Evolutionary conservation across 2,113 vertebrate species (phyloP).

Genomic region (Ptychochromis oligacanthus): DNA sequence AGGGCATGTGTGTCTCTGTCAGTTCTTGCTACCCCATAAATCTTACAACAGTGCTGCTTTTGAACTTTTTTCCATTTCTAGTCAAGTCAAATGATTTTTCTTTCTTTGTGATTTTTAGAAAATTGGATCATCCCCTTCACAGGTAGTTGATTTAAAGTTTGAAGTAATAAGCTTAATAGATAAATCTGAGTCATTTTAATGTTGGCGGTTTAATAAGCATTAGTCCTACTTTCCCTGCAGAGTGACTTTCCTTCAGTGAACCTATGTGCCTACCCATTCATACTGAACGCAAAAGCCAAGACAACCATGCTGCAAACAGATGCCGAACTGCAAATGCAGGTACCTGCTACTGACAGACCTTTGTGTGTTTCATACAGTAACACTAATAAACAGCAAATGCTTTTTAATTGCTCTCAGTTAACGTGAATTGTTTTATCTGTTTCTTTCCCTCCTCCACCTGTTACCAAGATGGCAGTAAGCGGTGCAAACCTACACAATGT

Average conservation of each 20-base stretch:
- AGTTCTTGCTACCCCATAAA: neutral
- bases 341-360: slow-evolving; percentile 55
- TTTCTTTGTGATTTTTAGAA: slow-evolving; percentile 83
- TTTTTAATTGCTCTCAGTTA: neutral
- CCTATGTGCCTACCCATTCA: slow-evolving; percentile 96
- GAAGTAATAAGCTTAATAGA: neutral
- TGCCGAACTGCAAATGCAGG: slow-evolving; percentile 98
- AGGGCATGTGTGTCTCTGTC: neutral
- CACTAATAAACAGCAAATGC: neutral
- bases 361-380: neutral
- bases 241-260: slow-evolving; percentile 84
- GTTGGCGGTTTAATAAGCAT: neutral
- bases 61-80: neutral
- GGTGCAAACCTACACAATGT: slow-evolving; percentile 96
- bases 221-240: slow-evolving; percentile 67
- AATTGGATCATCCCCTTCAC: slow-evolving; percentile 87
- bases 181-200: neutral
- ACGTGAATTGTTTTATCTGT: neutral
- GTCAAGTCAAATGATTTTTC: neutral
- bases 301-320: slow-evolving; percentile 99
- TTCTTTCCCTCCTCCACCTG: neutral
- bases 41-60: neutral
- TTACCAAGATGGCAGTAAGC: slow-evolving; percentile 90
- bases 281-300: slow-evolving; percentile 96
- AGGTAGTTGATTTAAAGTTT: slow-evolving; percentile 78